These are phyloP conservation scores for Drosophila tropicalis DNA, from an alignment of 1,140 invertebrate species.

Conservation along the genomic window DNA sequence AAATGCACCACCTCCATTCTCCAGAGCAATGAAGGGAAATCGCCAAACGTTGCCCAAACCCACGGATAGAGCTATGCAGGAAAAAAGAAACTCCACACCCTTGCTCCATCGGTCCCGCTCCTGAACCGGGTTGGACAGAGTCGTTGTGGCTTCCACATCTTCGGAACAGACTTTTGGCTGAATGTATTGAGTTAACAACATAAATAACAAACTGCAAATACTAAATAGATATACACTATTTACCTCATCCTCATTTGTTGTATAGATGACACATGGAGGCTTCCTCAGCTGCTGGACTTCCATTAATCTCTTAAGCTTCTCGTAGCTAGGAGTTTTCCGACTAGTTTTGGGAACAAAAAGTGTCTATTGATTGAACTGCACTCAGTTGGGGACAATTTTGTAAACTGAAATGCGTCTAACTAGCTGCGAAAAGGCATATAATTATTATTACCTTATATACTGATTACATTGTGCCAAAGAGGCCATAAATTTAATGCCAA, in stretches of 20 bases:
- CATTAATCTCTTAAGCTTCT: slow-evolving; percentile 35
- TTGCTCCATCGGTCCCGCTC: slow-evolving; percentile 86
- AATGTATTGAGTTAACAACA: too few species aligned
- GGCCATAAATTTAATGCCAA: slow-evolving; percentile 34
- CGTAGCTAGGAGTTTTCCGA: slow-evolving; percentile 34
- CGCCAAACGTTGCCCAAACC: slow-evolving; percentile 93
- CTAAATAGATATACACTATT: too few species aligned
- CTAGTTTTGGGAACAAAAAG: slow-evolving; percentile 1
- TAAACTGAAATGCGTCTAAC: background rate
- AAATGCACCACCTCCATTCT: slow-evolving; percentile 91
- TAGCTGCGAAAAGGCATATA: too few species aligned
- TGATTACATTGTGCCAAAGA: slow-evolving; percentile 11
- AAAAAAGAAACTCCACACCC: slow-evolving; percentile 91
- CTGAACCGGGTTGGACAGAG: background rate
- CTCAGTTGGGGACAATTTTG: slow-evolving; percentile 31
- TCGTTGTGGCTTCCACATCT: background rate
- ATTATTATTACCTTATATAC: too few species aligned
- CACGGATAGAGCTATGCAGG: slow-evolving; percentile 92
- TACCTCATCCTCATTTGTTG: slow-evolving; percentile 34
- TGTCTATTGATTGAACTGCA: slow-evolving; percentile 25
- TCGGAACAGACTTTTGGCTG: slow-evolving; percentile 22
- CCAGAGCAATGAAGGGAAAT: slow-evolving; percentile 91
- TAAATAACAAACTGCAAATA: too few species aligned
- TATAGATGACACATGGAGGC: slow-evolving; percentile 38
- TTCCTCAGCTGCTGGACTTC: background rate